These are phyloP conservation scores for Ganaspis sp. DNA, from an alignment of 1,140 invertebrate species.

Conservation along the genomic window DNA sequence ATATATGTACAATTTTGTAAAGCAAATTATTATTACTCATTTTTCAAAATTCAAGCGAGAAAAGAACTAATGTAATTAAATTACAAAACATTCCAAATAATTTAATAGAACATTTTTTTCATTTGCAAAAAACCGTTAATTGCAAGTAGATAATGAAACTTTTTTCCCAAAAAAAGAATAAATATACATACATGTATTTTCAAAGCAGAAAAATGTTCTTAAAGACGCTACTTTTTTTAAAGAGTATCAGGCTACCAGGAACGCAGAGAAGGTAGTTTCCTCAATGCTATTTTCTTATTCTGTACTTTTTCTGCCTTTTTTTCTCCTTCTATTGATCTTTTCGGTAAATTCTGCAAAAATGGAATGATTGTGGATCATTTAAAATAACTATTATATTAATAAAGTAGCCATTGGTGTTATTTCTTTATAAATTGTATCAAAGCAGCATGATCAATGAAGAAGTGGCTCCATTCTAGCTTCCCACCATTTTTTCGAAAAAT, in stretches of 20 bases:
- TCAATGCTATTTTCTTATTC: neutral
- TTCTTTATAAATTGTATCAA: conserved; percentile 11
- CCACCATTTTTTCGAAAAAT: neutral
- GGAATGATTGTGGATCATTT: neutral
- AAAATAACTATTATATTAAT: neutral
- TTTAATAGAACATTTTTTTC: no score
- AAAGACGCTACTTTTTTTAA: conserved; percentile 5
- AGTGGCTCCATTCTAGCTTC: neutral
- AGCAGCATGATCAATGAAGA: neutral
- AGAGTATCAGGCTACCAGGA: neutral
- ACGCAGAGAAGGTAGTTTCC: neutral
- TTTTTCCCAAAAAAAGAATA: no score
- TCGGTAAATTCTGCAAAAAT: neutral
- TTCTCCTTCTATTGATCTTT: neutral
- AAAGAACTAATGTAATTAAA: no score
- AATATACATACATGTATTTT: neutral
- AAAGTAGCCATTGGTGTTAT: neutral
- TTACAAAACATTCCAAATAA: no score
- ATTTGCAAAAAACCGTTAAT: no score
- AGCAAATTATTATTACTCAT: no score
- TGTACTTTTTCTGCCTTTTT: neutral
- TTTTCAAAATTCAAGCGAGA: no score
- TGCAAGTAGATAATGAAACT: no score
- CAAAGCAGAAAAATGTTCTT: conserved; percentile 1
- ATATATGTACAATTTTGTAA: no score